Percentiles rank a stretch among this genome's conserved stretches.
These are phyloP conservation scores for Ylistrum balloti DNA, from an alignment of 1,140 invertebrate species.

Conservation along the genomic window DNA sequence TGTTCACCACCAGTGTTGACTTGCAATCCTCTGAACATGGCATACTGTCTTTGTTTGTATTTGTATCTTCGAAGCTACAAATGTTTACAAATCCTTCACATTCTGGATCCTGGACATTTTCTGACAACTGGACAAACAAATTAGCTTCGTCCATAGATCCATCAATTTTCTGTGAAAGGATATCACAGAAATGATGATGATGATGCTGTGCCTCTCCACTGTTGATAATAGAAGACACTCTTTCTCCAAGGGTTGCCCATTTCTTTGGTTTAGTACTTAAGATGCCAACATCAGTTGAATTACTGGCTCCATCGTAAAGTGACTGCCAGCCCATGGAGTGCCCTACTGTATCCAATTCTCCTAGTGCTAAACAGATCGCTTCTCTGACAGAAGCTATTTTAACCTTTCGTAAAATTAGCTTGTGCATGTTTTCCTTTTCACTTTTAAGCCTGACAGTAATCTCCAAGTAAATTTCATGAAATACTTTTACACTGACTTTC, in stretches of 20 bases:
- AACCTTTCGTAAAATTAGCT: slow-evolving; percentile 55
- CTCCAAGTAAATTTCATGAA: slow-evolving; percentile 60
- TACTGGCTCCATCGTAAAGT: slow-evolving; percentile 41
- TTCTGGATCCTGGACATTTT: background rate
- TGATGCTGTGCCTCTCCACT: slow-evolving; percentile 1
- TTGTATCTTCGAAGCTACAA: no score
- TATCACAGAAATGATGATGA: slow-evolving; percentile 43
- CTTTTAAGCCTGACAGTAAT: slow-evolving; percentile 44
- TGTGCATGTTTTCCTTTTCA: slow-evolving; percentile 57
- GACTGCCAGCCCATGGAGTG: slow-evolving; percentile 53
- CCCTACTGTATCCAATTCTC: slow-evolving; percentile 53
- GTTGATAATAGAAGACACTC: slow-evolving; percentile 43
- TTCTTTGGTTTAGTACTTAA: slow-evolving; percentile 52
- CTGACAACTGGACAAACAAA: slow-evolving; percentile 31
- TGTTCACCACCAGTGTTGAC: background rate
- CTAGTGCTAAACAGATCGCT: slow-evolving; percentile 52
- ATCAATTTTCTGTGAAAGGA: slow-evolving; percentile 50
- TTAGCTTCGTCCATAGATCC: slow-evolving; percentile 44
- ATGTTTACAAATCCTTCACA: slow-evolving; percentile 53
- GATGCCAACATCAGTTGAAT: slow-evolving; percentile 52
- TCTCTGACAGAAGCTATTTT: slow-evolving; percentile 61
- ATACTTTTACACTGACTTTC: slow-evolving; percentile 51
- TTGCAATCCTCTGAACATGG: background rate
- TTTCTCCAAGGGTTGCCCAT: slow-evolving; percentile 58
- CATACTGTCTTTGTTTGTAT: background rate